Conservation (phyloP, 2,888 invertebrate genomes). For the Masnerella sp. region DNA sequence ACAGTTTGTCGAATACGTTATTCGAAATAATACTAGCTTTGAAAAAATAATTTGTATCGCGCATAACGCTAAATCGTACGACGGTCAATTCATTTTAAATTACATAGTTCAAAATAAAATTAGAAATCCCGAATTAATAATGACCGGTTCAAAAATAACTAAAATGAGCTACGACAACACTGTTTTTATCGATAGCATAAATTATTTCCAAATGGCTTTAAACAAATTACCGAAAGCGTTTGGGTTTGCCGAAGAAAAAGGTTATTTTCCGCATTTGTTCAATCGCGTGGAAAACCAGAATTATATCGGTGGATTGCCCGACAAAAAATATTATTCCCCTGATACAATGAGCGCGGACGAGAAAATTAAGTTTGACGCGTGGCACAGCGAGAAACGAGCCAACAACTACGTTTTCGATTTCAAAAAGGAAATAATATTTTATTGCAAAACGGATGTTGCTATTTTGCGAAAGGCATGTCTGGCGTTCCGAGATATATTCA, state of each 20-base stretch:
- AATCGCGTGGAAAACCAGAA: background rate
- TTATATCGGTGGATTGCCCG: background rate
- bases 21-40: slow-evolving; percentile 9
- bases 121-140: slow-evolving; percentile 76
- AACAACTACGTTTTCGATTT: background rate
- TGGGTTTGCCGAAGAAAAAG: background rate
- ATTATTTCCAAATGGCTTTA: slow-evolving; percentile 63
- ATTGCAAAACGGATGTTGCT: background rate
- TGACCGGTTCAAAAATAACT: slow-evolving; percentile 33
- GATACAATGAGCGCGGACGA: background rate
- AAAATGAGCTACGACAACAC: slow-evolving; percentile 26
- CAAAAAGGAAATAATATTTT: background rate
- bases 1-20: slow-evolving; percentile 37
- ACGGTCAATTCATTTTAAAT: slow-evolving; percentile 64
- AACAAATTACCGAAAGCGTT: background rate
- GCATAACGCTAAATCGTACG: slow-evolving; percentile 32
- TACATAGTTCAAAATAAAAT: slow-evolving; percentile 5
- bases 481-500: slow-evolving; percentile 54
- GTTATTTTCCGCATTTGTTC: slow-evolving; percentile 3
- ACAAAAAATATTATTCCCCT: background rate
- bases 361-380: background rate
- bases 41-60: slow-evolving; percentile 51
- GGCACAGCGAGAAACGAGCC: background rate
- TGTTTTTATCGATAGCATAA: slow-evolving; percentile 57
- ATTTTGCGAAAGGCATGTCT: slow-evolving; percentile 14